phyloP scores from a whole-genome alignment of 2,797 vertebrate genomes.

The Tadarida brasiliensis region DNA sequence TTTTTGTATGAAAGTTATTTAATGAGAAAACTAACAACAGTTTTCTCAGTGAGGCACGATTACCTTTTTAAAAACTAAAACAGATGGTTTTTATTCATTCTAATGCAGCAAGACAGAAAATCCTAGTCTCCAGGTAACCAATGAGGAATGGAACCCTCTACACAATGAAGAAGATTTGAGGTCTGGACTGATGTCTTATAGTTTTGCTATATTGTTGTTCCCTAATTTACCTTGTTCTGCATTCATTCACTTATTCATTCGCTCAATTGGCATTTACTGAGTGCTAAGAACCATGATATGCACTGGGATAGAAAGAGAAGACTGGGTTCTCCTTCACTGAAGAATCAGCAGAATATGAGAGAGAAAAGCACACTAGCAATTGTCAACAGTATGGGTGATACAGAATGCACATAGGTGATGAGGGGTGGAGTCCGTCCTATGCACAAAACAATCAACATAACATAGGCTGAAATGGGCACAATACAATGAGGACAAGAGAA shows the following conservation, averaged over 20 bases:
- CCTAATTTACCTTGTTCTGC: not conserved
- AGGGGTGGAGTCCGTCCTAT: not conserved
- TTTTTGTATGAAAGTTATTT: conserved; percentile 2
- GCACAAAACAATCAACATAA: not conserved
- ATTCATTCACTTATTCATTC: not conserved
- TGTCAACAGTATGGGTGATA: not conserved
- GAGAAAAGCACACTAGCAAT: not conserved
- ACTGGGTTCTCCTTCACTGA: not conserved
- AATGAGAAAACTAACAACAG: not conserved
- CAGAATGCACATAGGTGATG: not conserved
- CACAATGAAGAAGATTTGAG: not conserved
- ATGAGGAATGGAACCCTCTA: not conserved
- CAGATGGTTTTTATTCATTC: conserved; percentile 1
- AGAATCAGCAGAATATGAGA: not conserved
- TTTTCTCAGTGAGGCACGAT: not conserved
- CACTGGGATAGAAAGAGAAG: not conserved
- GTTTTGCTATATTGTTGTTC: not conserved
- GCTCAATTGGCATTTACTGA: not conserved
- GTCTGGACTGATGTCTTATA: not conserved
- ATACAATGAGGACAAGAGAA: not conserved
- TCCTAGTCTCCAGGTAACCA: not conserved
- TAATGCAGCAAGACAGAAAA: conserved; percentile 17
- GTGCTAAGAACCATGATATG: not conserved
- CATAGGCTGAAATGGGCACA: not conserved
- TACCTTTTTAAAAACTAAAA: not conserved